These are phyloP conservation scores for Sminthurinus aureus DNA, from an alignment of 2,888 invertebrate species.

Conservation along the genomic window DNA sequence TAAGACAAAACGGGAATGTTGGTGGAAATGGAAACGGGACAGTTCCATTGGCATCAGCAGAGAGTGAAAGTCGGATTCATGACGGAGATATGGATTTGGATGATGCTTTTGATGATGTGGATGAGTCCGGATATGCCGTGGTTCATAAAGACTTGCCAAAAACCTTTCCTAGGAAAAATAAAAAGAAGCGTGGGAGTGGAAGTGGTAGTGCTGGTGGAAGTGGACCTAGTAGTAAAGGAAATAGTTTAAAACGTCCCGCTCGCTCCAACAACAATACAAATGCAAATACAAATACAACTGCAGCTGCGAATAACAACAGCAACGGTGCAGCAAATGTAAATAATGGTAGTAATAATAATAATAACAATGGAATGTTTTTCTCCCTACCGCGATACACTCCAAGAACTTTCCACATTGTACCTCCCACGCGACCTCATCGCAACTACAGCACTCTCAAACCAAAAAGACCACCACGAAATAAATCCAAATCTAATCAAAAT, in stretches of 20 bases:
- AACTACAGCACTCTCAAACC: slow-evolving; percentile 57
- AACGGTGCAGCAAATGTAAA: slow-evolving; percentile 22
- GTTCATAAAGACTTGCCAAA: slow-evolving; percentile 52
- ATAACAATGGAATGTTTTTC: slow-evolving; percentile 46
- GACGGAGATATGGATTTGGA: slow-evolving; percentile 39
- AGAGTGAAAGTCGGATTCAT: slow-evolving; percentile 34
- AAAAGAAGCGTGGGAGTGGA: slow-evolving; percentile 37
- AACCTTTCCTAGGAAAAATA: slow-evolving; percentile 54
- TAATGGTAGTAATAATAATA: slow-evolving; percentile 37
- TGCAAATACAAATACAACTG: no score
- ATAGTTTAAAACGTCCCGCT: slow-evolving; percentile 45
- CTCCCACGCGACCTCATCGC: slow-evolving; percentile 56
- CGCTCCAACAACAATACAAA: slow-evolving; percentile 54
- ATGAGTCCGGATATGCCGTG: slow-evolving; percentile 58
- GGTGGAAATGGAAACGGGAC: not conserved
- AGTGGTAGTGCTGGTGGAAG: not conserved
- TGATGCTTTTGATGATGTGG: slow-evolving; percentile 51
- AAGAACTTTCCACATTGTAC: slow-evolving; percentile 53
- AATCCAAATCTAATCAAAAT: slow-evolving; percentile 22
- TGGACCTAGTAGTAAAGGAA: slow-evolving; percentile 36
- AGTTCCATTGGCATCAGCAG: slow-evolving; percentile 32
- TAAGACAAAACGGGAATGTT: not conserved
- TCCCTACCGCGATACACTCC: slow-evolving; percentile 54
- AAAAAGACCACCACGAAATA: slow-evolving; percentile 57
- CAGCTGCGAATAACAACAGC: slow-evolving; percentile 5